Percentiles rank a stretch among this genome's conserved stretches.
phyloP scores from a whole-genome alignment of 2,888 invertebrate genomes.

The Sinohyriopsis cumingii region DNA sequence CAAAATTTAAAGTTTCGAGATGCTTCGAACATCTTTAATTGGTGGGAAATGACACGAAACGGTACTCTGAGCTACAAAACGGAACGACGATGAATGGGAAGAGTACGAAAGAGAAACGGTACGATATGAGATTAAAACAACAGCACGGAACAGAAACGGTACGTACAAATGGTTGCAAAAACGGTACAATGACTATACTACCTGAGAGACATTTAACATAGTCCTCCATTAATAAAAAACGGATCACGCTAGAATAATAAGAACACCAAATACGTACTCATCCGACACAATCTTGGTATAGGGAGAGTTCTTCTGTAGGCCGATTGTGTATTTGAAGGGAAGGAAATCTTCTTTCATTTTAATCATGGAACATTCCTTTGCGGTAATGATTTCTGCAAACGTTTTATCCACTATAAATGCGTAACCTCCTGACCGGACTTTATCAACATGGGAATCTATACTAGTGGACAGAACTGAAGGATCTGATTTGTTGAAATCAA shows the following conservation, averaged over 20 bases:
- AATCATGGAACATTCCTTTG: constrained; percentile 52
- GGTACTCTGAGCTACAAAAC: too few species aligned
- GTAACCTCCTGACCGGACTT: constrained; percentile 16
- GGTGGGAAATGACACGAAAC: too few species aligned
- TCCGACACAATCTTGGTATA: constrained; percentile 48
- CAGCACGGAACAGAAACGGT: too few species aligned
- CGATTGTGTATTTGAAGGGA: constrained; percentile 52
- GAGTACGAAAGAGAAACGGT: too few species aligned
- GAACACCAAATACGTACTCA: constrained; percentile 48
- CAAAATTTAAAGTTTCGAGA: too few species aligned
- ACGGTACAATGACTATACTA: too few species aligned
- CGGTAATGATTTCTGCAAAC: constrained; percentile 32
- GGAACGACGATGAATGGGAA: too few species aligned
- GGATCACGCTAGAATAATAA: background rate
- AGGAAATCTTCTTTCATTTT: constrained; percentile 53
- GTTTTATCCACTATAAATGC: constrained; percentile 33
- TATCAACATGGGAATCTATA: constrained; percentile 24
- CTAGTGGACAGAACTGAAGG: constrained; percentile 33
- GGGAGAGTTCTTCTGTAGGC: constrained; percentile 53
- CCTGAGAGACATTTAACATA: background rate
- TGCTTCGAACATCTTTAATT: too few species aligned
- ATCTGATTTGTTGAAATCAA: constrained; percentile 36
- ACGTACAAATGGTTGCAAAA: too few species aligned
- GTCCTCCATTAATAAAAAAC: background rate
- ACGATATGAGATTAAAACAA: too few species aligned